Percentiles rank a stretch among this genome's conserved stretches.
Evolutionary conservation across 1,140 invertebrate genomes (phyloP).

Genomic region (Tetragonula clypearis): DNA sequence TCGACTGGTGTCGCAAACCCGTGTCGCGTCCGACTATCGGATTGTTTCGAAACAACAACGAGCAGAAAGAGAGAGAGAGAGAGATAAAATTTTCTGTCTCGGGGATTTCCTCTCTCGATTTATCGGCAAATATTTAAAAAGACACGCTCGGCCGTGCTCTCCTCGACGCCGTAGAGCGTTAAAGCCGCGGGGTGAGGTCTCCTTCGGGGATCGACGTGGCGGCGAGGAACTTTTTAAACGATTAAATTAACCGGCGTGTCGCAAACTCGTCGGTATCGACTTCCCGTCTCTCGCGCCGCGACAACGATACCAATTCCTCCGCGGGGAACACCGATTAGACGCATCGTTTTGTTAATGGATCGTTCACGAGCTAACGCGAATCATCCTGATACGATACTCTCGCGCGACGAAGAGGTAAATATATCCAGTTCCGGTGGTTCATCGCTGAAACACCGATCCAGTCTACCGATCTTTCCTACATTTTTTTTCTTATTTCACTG

Average conservation of each 20-base stretch:
- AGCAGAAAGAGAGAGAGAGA: too few species aligned
- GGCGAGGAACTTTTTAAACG: slow-evolving; percentile 55
- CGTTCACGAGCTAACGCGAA: neutral
- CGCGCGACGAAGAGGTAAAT: neutral
- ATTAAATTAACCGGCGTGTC: slow-evolving; percentile 59
- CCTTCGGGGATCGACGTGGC: slow-evolving; percentile 28
- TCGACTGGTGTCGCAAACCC: neutral
- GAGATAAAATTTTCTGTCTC: neutral
- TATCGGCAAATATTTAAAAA: slow-evolving; percentile 46
- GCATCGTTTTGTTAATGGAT: slow-evolving; percentile 37
- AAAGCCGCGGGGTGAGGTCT: slow-evolving; percentile 39
- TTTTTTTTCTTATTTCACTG: too few species aligned
- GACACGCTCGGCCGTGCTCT: neutral
- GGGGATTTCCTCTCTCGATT: slow-evolving; percentile 18
- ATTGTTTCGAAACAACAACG: neutral
- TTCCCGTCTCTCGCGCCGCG: slow-evolving; percentile 42
- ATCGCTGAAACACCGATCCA: too few species aligned
- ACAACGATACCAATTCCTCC: slow-evolving; percentile 40
- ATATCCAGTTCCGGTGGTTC: too few species aligned
- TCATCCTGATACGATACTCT: neutral
- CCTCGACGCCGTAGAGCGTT: neutral
- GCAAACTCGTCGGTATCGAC: slow-evolving; percentile 49
- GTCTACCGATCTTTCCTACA: neutral
- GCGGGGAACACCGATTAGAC: slow-evolving; percentile 44
- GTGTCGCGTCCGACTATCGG: neutral